Evolutionary conservation across 2,797 vertebrate species (phyloP).

Genomic region (Prionace glauca): DNA sequence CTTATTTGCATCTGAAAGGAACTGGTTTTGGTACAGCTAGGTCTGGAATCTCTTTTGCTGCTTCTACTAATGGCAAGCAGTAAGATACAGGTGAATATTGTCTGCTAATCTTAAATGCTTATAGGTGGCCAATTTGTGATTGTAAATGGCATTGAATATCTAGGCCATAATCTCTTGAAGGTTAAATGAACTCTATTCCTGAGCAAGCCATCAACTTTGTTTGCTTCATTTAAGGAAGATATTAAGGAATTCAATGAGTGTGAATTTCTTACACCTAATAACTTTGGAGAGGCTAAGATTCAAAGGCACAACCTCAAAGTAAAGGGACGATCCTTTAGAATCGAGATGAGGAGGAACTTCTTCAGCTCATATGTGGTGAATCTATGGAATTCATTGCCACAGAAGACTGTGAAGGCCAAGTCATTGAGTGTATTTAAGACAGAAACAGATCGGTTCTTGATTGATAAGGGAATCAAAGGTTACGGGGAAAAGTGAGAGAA

Average conservation of each 20-base stretch:
- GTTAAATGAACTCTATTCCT: not conserved
- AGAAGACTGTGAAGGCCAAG: no score
- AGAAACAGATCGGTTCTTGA: no score
- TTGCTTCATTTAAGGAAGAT: not conserved
- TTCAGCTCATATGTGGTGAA: no score
- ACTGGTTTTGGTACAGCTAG: not conserved
- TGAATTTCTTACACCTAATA: not conserved
- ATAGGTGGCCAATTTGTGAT: no score
- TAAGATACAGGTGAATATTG: not conserved
- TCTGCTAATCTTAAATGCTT: not conserved
- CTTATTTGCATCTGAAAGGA: not conserved
- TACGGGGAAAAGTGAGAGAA: no score
- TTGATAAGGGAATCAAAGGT: no score
- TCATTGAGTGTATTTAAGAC: no score
- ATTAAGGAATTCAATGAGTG: not conserved
- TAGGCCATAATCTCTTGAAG: not conserved
- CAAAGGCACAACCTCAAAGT: no score
- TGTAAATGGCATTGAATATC: not conserved
- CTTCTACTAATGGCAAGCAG: not conserved
- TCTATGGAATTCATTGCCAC: no score
- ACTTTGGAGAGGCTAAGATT: no score
- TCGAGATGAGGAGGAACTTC: no score
- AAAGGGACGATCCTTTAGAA: no score
- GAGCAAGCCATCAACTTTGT: not conserved
- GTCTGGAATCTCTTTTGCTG: not conserved